phyloP scores from a whole-genome alignment of 1,140 invertebrate genomes.

The Trichonephila clavata region DNA sequence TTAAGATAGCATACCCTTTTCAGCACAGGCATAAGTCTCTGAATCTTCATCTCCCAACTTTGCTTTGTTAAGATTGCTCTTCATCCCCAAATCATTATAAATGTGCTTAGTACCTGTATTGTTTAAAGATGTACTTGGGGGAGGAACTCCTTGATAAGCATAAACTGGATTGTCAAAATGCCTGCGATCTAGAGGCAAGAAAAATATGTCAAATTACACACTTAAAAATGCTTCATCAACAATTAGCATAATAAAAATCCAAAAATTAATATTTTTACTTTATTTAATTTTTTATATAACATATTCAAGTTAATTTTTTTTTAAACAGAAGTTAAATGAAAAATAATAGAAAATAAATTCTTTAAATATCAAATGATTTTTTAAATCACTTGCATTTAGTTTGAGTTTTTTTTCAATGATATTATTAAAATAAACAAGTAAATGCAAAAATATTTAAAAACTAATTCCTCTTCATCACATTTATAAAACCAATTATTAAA shows the following conservation, averaged over 20 bases:
- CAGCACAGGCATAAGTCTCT: conserved; percentile 44
- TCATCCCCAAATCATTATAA: conserved; percentile 75
- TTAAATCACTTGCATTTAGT: too few relatives aligned
- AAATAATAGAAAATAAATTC: too few relatives aligned
- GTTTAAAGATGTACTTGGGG: conserved; percentile 84
- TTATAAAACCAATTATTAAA: neutral
- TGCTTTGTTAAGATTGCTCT: conserved; percentile 76
- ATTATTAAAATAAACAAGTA: too few relatives aligned
- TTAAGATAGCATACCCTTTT: conserved; percentile 60
- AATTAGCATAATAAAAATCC: too few relatives aligned
- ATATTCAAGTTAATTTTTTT: too few relatives aligned
- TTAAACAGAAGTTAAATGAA: too few relatives aligned
- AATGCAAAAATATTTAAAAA: neutral
- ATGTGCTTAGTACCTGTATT: conserved; percentile 80
- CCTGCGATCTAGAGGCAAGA: conserved; percentile 86
- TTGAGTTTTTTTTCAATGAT: too few relatives aligned
- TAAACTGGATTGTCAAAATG: conserved; percentile 97
- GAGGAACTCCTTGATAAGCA: conserved; percentile 86
- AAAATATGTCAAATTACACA: neutral
- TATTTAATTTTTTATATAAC: too few relatives aligned
- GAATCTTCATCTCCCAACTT: conserved; percentile 76
- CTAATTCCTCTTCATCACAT: neutral
- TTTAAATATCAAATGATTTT: too few relatives aligned
- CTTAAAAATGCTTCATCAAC: too few relatives aligned
- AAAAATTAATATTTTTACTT: too few relatives aligned